Evolutionary conservation across 2,113 vertebrate genomes (phyloP).

Genomic region (Heterotilapia buettikoferi): DNA sequence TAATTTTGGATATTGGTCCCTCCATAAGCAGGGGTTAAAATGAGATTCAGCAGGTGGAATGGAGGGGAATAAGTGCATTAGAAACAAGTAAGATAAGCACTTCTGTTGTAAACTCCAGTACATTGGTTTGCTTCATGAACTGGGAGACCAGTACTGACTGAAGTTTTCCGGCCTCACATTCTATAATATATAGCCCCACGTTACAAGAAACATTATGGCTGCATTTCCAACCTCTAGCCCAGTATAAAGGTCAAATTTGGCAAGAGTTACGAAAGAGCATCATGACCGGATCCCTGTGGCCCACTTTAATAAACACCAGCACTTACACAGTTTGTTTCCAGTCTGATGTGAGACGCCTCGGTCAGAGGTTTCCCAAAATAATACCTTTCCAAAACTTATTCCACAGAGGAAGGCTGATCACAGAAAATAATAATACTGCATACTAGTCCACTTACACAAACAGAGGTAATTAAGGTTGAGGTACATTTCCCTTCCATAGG

Average conservation of each 20-base stretch:
- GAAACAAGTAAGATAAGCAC: neutral
- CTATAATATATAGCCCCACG: neutral
- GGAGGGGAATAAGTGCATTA: neutral
- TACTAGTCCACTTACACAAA: neutral
- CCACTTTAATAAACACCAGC: neutral
- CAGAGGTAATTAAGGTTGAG: neutral
- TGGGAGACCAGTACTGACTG: neutral
- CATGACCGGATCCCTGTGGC: neutral
- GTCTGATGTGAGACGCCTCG: neutral
- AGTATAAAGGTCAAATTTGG: neutral
- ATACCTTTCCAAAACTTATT: neutral
- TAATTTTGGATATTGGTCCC: neutral
- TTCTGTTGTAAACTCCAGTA: neutral
- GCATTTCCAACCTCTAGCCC: neutral
- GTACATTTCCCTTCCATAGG: neutral
- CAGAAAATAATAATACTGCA: neutral
- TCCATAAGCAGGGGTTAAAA: neutral
- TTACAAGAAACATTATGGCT: neutral
- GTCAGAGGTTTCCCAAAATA: neutral
- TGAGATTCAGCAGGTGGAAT: neutral
- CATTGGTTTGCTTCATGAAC: neutral
- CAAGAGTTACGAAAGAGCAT: neutral
- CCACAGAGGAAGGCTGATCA: neutral
- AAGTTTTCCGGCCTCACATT: neutral
- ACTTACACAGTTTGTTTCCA: neutral